Percentiles rank a stretch among this genome's conserved stretches.
These are phyloP conservation scores for Zootoca vivipara DNA, from an alignment of 2,113 vertebrate genomes.

Conservation along the genomic window DNA sequence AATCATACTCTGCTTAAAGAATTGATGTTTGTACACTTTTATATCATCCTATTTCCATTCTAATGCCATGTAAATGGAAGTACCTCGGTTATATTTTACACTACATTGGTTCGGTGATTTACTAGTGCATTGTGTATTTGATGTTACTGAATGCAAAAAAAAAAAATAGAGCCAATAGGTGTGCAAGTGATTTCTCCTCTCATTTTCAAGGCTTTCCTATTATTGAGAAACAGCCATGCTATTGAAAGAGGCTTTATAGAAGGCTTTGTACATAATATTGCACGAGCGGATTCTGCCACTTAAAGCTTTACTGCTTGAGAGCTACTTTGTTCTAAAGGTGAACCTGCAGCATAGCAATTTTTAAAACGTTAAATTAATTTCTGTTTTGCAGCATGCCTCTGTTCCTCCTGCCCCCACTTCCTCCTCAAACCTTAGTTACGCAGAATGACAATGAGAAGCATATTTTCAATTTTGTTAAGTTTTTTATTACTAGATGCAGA, in stretches of 20 bases:
- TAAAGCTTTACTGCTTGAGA: constrained; percentile 7
- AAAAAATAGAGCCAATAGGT: neutral
- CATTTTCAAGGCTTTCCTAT: constrained; percentile 17
- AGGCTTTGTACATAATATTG: constrained; percentile 2
- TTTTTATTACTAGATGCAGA: neutral
- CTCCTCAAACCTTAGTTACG: neutral
- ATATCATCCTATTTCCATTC: constrained; percentile 8
- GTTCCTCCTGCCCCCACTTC: neutral
- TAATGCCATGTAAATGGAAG: constrained; percentile 7
- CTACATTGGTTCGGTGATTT: constrained; percentile 20
- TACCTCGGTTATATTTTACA: constrained; percentile 3
- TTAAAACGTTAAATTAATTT: constrained; percentile 18
- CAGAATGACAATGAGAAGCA: neutral
- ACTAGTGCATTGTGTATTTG: constrained; percentile 11
- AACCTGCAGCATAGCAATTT: neutral
- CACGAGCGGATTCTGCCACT: neutral
- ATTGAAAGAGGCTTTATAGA: constrained; percentile 10
- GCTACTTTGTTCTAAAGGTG: constrained; percentile 1
- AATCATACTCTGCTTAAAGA: neutral
- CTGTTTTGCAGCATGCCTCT: neutral
- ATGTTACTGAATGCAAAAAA: constrained; percentile 16
- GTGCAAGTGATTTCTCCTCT: neutral
- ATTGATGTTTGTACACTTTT: constrained; percentile 8
- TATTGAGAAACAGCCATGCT: neutral
- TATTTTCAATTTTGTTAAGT: neutral